These are phyloP conservation scores for Hipposideros armiger DNA, from an alignment of 2,113 vertebrate species.

Conservation along the genomic window DNA sequence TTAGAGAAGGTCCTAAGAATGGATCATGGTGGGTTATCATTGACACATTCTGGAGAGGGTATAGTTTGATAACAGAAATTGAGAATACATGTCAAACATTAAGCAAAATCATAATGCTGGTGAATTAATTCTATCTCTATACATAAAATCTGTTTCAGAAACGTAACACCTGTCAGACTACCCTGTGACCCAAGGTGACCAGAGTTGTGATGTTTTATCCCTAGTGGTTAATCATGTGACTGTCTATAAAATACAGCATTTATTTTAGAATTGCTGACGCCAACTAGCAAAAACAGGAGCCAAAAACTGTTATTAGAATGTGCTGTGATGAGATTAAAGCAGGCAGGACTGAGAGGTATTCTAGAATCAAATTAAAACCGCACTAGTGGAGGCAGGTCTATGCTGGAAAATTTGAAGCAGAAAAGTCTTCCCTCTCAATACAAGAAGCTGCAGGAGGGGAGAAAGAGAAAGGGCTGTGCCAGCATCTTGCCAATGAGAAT, in stretches of 20 bases:
- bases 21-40: background rate
- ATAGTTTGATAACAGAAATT: constrained; percentile 48
- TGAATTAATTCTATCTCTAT: constrained; percentile 59
- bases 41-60: constrained; percentile 56
- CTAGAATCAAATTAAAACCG: constrained; percentile 42
- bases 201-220: background rate
- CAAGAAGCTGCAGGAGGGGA: background rate
- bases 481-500: background rate
- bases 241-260: background rate
- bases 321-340: background rate
- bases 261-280: background rate
- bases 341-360: background rate
- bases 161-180: background rate
- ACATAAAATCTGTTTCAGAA: constrained; percentile 52
- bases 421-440: constrained; percentile 30
- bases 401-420: constrained; percentile 48
- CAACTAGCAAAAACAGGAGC: constrained; percentile 34
- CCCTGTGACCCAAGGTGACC: background rate
- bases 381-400: background rate
- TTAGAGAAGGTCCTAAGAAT: background rate
- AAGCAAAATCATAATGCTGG: background rate
- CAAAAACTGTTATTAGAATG: constrained; percentile 22
- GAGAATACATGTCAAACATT: constrained; percentile 25
- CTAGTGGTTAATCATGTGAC: background rate
- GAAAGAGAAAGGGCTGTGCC: background rate